Evolutionary conservation across 1,140 invertebrate species (phyloP).

Genomic region (Tetraneura akinire): DNA sequence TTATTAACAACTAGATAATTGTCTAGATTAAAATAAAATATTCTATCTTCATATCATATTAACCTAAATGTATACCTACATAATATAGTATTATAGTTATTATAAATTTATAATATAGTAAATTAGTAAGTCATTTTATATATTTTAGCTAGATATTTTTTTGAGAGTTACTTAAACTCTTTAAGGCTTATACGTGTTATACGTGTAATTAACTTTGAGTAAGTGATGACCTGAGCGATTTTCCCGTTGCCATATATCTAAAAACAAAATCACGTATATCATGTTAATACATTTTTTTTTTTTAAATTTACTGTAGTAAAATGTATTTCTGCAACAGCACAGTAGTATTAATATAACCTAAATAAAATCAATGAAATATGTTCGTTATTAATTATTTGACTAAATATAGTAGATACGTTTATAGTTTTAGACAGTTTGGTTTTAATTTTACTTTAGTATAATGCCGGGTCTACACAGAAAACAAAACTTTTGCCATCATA

Average conservation of each 20-base stretch:
- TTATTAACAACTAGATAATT: no score
- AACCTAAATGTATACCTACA: slow-evolving; percentile 3
- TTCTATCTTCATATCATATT: no score
- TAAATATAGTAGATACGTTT: no score
- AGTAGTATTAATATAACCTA: neutral
- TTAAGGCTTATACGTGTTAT: slow-evolving; percentile 28
- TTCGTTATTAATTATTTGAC: no score
- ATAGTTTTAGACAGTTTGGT: no score
- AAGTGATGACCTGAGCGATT: neutral
- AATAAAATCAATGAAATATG: no score
- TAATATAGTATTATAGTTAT: neutral
- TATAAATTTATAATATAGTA: no score
- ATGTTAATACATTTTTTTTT: slow-evolving; percentile 18
- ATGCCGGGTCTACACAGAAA: no score
- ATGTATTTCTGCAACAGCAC: slow-evolving; percentile 4
- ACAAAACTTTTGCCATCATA: no score
- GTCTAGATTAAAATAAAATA: slow-evolving; percentile 14
- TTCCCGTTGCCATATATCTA: neutral
- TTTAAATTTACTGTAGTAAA: slow-evolving; percentile 15
- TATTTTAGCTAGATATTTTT: slow-evolving; percentile 27
- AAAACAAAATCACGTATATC: neutral
- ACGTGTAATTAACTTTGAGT: slow-evolving; percentile 6
- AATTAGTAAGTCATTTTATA: slow-evolving; percentile 11
- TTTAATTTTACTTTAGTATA: no score
- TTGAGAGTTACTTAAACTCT: slow-evolving; percentile 32